Conservation (phyloP, 2,888 invertebrate species). For the Hartigia nigra region DNA sequence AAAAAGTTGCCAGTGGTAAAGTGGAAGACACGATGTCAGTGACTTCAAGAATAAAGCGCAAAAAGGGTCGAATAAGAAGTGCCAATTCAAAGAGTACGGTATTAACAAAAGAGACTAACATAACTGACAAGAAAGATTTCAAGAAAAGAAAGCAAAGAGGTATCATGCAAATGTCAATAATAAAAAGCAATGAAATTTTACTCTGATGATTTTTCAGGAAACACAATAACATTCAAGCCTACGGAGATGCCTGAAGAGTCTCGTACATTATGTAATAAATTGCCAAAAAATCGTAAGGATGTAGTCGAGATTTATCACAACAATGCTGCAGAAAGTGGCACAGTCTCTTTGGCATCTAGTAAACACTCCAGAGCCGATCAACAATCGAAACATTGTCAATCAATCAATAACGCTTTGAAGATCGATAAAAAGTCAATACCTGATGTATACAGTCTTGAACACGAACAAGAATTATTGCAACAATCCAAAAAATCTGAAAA, state of each 20-base stretch:
- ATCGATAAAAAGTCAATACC: background rate
- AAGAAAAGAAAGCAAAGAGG: constrained; percentile 38
- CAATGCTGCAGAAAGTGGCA: constrained; percentile 43
- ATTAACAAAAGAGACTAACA: constrained; percentile 42
- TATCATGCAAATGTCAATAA: constrained; percentile 12
- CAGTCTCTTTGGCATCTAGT: constrained; percentile 40
- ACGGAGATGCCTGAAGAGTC: background rate
- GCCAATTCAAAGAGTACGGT: constrained; percentile 53
- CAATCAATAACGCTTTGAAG: background rate
- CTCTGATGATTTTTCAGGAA: background rate
- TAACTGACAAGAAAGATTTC: constrained; percentile 30
- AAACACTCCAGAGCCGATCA: constrained; percentile 39
- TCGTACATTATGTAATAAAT: background rate
- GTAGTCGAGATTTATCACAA: constrained; percentile 58
- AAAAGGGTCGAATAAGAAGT: constrained; percentile 42
- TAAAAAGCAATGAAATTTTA: background rate
- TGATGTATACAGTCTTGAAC: background rate
- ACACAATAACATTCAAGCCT: background rate
- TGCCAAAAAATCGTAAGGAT: constrained; percentile 36
- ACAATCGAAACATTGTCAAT: background rate
- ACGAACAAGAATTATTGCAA: background rate
- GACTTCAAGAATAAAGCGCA: constrained; percentile 42
- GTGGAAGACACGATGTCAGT: constrained; percentile 30
- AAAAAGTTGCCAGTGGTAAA: constrained; percentile 32
- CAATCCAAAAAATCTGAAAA: background rate